A percentile compares a stretch with the other conserved stretches of the same genome.
Conservation (phyloP, 2,888 invertebrate species). For the Cerastis leucographa region DNA sequence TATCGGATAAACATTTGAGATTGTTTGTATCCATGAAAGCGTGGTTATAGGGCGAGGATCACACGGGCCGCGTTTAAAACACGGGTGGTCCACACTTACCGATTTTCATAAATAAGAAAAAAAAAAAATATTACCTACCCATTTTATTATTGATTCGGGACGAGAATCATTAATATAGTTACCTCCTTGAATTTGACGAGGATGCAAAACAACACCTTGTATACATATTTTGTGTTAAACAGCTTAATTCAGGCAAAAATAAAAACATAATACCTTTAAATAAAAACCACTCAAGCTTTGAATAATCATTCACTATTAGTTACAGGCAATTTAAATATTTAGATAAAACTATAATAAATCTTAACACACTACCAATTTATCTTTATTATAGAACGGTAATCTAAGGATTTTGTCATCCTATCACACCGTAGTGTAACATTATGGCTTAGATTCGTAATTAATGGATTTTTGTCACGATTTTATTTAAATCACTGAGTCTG, state of each 20-base stretch:
- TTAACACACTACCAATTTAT: constrained; percentile 72
- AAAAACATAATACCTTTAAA: neutral
- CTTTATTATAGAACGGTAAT: constrained; percentile 77
- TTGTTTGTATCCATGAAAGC: no score
- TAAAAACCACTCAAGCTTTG: constrained; percentile 13
- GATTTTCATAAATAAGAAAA: no score
- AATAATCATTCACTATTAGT: constrained; percentile 55
- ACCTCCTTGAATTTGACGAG: no score
- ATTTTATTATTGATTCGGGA: no score
- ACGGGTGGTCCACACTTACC: no score
- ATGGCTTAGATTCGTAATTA: constrained; percentile 42
- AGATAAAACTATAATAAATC: constrained; percentile 75
- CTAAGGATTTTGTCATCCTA: constrained; percentile 54
- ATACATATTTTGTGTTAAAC: no score
- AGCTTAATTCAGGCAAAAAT: neutral
- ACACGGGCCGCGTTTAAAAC: no score
- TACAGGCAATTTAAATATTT: constrained; percentile 70
- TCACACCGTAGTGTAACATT: constrained; percentile 58
- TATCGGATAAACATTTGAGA: no score
- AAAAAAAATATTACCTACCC: no score
- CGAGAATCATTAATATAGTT: no score
- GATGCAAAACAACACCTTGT: no score
- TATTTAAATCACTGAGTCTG: constrained; percentile 46
- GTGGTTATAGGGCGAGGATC: no score
- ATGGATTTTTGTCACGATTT: constrained; percentile 63